phyloP scores from a whole-genome alignment of 1,140 invertebrate genomes.

The Musca domestica region DNA sequence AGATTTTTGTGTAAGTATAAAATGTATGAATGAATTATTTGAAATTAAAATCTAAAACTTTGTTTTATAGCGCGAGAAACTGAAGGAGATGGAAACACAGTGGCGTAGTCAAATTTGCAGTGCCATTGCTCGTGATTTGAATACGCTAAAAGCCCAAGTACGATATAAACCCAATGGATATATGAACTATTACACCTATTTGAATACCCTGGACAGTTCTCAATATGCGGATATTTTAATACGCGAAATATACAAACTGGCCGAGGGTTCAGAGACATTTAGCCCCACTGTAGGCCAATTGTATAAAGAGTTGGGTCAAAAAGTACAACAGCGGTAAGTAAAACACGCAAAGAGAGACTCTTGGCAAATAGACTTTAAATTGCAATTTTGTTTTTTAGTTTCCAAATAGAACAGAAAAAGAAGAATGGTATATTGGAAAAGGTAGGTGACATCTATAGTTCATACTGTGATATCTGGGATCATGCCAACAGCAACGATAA shows the following conservation, averaged over 20 bases:
- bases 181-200: slow-evolving; percentile 69
- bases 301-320: slow-evolving; percentile 67
- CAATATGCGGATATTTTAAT: slow-evolving; percentile 67
- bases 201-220: slow-evolving; percentile 65
- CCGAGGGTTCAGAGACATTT: slow-evolving; percentile 74
- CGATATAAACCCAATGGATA: slow-evolving; percentile 41
- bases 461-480: slow-evolving; percentile 72
- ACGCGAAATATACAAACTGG: slow-evolving; percentile 67
- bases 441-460: slow-evolving; percentile 63
- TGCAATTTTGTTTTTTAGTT: slow-evolving; percentile 53
- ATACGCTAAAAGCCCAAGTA: slow-evolving; percentile 59
- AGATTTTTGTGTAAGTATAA: slow-evolving; percentile 44
- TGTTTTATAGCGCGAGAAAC: slow-evolving; percentile 57
- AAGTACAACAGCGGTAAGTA: slow-evolving; percentile 52
- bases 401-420: slow-evolving; percentile 65
- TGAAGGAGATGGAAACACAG: slow-evolving; percentile 61
- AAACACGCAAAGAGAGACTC: neutral
- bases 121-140: slow-evolving; percentile 68
- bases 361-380: neutral
- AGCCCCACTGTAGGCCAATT: slow-evolving; percentile 68
- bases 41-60: slow-evolving; percentile 23
- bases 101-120: slow-evolving; percentile 65
- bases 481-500: slow-evolving; percentile 58
- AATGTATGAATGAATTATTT: neutral
- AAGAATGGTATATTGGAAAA: slow-evolving; percentile 68